These are phyloP conservation scores for Trachelus tabidus DNA, from an alignment of 2,888 invertebrate genomes.

Conservation along the genomic window DNA sequence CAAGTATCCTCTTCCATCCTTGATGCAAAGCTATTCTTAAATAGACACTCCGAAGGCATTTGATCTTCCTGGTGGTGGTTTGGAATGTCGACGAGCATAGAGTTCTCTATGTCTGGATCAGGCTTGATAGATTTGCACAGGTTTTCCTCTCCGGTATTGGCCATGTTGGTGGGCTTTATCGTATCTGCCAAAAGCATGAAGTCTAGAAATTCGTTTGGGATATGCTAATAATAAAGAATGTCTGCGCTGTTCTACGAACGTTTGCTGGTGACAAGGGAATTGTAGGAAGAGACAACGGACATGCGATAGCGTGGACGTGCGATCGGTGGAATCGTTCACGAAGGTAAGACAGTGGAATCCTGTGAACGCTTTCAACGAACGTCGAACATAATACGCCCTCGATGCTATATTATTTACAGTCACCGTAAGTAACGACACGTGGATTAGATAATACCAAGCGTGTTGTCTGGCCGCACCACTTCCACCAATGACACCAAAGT, in stretches of 20 bases:
- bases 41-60: slow-evolving; percentile 10
- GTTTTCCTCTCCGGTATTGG: background rate
- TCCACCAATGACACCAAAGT: slow-evolving; percentile 64
- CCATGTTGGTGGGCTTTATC: background rate
- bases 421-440: slow-evolving; percentile 5
- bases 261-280: background rate
- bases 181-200: background rate
- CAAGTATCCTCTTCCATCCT: slow-evolving; percentile 7
- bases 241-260: background rate
- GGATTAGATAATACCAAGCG: slow-evolving; percentile 30
- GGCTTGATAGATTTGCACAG: background rate
- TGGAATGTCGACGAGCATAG: background rate
- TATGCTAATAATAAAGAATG: background rate
- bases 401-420: background rate
- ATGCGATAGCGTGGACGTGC: background rate
- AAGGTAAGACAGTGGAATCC: background rate
- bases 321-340: background rate
- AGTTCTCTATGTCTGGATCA: background rate
- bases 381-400: background rate
- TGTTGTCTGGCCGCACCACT: slow-evolving; percentile 61
- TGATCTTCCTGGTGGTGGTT: background rate
- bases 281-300: background rate
- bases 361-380: background rate
- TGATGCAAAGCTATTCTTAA: slow-evolving; percentile 7
- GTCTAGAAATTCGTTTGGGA: background rate